phyloP scores from a whole-genome alignment of 2,113 vertebrate genomes.

The Dromaius novaehollandiae region DNA sequence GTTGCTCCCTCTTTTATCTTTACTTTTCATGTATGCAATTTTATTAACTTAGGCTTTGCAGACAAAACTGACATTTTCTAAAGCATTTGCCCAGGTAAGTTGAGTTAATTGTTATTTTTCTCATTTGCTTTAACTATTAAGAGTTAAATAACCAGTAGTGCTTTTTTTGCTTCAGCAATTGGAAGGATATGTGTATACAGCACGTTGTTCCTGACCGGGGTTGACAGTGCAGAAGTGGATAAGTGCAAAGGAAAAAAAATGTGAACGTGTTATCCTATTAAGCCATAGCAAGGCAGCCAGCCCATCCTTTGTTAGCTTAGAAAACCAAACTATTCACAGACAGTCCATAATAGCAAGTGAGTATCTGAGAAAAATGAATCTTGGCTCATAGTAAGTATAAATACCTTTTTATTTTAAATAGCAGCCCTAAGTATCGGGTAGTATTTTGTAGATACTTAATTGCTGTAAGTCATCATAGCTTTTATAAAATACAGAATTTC shows the following conservation, averaged over 20 bases:
- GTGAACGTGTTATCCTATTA: conserved; percentile 28
- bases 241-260: not conserved
- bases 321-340: not conserved
- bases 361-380: not conserved
- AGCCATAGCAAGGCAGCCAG: not conserved
- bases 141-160: not conserved
- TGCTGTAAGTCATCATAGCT: not conserved
- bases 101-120: conserved; percentile 29
- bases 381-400: conserved; percentile 5
- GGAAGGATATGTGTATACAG: not conserved
- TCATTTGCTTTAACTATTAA: not conserved
- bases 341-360: not conserved
- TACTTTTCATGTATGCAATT: conserved; percentile 48
- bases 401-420: not conserved
- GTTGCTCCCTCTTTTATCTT: conserved; percentile 31
- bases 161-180: not conserved
- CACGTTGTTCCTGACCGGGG: not conserved
- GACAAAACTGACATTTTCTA: conserved; percentile 7
- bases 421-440: not conserved
- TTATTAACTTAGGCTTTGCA: conserved; percentile 19
- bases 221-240: not conserved
- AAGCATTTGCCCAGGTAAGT: conserved; percentile 24
- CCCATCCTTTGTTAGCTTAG: not conserved
- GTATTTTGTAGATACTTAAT: not conserved
- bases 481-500: not conserved